Conservation (phyloP, 2,888 invertebrate genomes). For the Diaphora mendica region DNA sequence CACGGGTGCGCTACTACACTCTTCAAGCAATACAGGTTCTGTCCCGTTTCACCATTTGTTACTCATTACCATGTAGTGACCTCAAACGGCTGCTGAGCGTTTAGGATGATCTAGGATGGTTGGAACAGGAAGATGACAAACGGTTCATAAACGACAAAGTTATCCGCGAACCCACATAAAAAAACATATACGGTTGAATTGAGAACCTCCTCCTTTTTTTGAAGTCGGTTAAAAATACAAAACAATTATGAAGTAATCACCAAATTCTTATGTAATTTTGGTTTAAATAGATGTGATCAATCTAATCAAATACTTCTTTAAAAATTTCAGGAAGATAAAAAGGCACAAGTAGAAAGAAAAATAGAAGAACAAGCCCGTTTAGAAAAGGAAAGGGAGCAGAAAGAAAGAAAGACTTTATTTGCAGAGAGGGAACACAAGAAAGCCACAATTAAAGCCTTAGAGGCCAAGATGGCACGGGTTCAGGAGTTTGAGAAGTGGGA, state of each 20-base stretch:
- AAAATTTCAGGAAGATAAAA: conserved; percentile 76
- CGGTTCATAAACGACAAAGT: no score
- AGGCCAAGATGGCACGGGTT: conserved; percentile 95
- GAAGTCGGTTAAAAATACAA: no score
- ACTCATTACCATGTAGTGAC: neutral
- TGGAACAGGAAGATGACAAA: no score
- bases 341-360: conserved; percentile 95
- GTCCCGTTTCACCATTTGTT: neutral
- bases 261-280: neutral
- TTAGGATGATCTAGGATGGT: no score
- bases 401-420: conserved; percentile 94
- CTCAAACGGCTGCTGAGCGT: no score
- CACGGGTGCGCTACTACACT: neutral
- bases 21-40: neutral
- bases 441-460: conserved; percentile 94
- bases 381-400: conserved; percentile 93
- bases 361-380: conserved; percentile 96
- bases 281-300: neutral
- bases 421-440: conserved; percentile 95
- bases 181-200: no score
- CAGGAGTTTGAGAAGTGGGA: conserved; percentile 97
- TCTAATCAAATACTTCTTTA: neutral
- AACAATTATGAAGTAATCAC: neutral
- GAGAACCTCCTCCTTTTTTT: no score
- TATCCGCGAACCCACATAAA: no score